These are phyloP conservation scores for Shargacucullia verbasci DNA, from an alignment of 2,888 invertebrate genomes.

Conservation along the genomic window DNA sequence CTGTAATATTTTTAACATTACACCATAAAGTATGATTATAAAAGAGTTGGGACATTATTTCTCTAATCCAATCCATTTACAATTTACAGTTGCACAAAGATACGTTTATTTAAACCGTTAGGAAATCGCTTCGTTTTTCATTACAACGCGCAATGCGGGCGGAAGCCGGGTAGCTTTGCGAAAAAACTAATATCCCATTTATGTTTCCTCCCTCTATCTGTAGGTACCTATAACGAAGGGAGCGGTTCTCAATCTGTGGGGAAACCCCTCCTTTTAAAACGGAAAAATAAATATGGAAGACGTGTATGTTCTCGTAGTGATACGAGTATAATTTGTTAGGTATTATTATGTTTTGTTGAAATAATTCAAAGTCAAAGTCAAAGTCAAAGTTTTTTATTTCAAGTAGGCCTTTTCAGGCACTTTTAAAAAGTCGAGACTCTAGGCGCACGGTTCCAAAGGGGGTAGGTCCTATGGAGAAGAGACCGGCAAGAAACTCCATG, in stretches of 20 bases:
- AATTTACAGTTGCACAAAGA: constrained; percentile 42
- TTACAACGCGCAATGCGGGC: constrained; percentile 75
- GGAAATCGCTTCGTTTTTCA: constrained; percentile 85
- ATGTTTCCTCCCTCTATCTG: constrained; percentile 75
- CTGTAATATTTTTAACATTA: too few species aligned
- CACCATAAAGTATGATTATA: constrained; percentile 2
- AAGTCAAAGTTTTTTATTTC: too few species aligned
- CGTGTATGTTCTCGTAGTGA: background rate
- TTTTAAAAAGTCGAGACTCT: too few species aligned
- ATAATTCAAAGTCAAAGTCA: too few species aligned
- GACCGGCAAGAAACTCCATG: too few species aligned
- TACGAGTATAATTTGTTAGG: too few species aligned
- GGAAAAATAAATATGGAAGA: constrained; percentile 15
- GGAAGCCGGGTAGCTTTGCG: constrained; percentile 76
- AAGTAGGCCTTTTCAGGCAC: too few species aligned
- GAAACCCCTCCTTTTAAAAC: constrained; percentile 22
- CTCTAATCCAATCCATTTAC: constrained; percentile 40
- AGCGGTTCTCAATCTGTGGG: constrained; percentile 55
- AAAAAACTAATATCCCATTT: constrained; percentile 86
- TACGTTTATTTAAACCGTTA: constrained; percentile 59
- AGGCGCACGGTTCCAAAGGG: too few species aligned
- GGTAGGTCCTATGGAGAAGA: too few species aligned
- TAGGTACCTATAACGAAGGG: constrained; percentile 42
- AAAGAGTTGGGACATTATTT: constrained; percentile 28
- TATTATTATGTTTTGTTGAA: too few species aligned